Percentiles rank a stretch among this genome's conserved stretches.
These are phyloP conservation scores for Chironomus tepperi DNA, from an alignment of 1,140 invertebrate species.

Conservation along the genomic window DNA sequence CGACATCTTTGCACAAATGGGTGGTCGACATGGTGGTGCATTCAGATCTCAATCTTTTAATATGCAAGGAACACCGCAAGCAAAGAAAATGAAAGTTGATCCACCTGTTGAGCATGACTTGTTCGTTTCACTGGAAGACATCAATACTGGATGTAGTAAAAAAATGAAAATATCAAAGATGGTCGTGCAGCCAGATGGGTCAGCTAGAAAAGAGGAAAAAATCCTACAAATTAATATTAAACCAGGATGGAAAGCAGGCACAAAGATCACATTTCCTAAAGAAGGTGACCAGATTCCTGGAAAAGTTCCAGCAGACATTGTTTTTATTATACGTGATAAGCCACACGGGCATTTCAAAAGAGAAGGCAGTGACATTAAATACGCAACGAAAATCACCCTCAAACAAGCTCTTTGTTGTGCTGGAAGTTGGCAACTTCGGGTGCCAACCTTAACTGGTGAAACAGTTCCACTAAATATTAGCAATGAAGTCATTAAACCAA, in stretches of 20 bases:
- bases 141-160: constrained; percentile 72
- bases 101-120: constrained; percentile 81
- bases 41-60: constrained; percentile 67
- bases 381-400: constrained; percentile 69
- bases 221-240: constrained; percentile 87
- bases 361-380: constrained; percentile 77
- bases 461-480: constrained; percentile 59
- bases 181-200: constrained; percentile 60
- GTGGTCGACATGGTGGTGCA: constrained; percentile 49
- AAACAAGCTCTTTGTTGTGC: constrained; percentile 63
- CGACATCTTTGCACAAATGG: constrained; percentile 51
- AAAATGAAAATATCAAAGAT: constrained; percentile 91
- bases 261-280: constrained; percentile 87
- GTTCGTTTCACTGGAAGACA: constrained; percentile 73
- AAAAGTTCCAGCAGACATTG: constrained; percentile 86
- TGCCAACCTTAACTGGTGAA: constrained; percentile 72
- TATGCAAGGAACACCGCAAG: constrained; percentile 45
- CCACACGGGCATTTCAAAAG: constrained; percentile 75
- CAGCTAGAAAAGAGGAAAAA: constrained; percentile 74
- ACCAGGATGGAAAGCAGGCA: constrained; percentile 92
- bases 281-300: constrained; percentile 84
- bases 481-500: constrained; percentile 74
- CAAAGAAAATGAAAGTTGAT: constrained; percentile 53
- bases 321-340: constrained; percentile 93
- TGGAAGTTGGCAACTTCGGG: constrained; percentile 55